phyloP scores from a whole-genome alignment of 2,888 invertebrate genomes.

The Rhogogaster chlorosoma region DNA sequence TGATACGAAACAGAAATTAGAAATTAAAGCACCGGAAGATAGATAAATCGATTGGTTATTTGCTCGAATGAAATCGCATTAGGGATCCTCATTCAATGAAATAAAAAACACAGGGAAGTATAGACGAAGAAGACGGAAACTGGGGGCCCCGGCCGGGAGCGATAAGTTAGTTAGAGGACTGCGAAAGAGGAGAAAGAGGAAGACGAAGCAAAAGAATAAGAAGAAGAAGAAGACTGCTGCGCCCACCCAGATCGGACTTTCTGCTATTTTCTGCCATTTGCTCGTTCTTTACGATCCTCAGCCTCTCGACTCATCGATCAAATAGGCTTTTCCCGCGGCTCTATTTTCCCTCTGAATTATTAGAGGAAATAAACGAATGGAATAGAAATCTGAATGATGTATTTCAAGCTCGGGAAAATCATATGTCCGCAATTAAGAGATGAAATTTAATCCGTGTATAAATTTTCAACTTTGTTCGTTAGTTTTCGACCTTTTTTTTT shows the following conservation, averaged over 20 bases:
- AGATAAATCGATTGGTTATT: conserved; percentile 74
- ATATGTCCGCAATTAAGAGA: background rate
- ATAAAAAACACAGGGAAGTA: conserved; percentile 60
- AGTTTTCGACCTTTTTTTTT: background rate
- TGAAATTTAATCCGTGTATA: background rate
- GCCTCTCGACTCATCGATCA: conserved; percentile 22
- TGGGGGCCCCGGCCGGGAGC: conserved; percentile 8
- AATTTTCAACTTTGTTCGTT: background rate
- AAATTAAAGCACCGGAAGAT: conserved; percentile 59
- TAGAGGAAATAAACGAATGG: background rate
- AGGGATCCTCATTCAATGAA: conserved; percentile 74
- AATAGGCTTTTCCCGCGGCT: background rate
- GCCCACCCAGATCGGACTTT: conserved; percentile 27
- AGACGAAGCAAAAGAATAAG: conserved; percentile 54
- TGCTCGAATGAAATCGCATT: conserved; percentile 74
- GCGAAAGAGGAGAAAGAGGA: conserved; percentile 55
- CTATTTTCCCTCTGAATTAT: background rate
- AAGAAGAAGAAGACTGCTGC: conserved; percentile 53
- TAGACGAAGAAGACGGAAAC: conserved; percentile 51
- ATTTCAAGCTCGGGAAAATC: background rate
- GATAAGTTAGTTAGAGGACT: conserved; percentile 52
- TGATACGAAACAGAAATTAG: conserved; percentile 64
- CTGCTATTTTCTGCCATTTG: conserved; percentile 43
- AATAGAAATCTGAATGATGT: background rate
- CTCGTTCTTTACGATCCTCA: conserved; percentile 52